Base-by-base conservation (phyloP, 2,797 vertebrate genomes). In the Gallinago nigripennis region DNA sequence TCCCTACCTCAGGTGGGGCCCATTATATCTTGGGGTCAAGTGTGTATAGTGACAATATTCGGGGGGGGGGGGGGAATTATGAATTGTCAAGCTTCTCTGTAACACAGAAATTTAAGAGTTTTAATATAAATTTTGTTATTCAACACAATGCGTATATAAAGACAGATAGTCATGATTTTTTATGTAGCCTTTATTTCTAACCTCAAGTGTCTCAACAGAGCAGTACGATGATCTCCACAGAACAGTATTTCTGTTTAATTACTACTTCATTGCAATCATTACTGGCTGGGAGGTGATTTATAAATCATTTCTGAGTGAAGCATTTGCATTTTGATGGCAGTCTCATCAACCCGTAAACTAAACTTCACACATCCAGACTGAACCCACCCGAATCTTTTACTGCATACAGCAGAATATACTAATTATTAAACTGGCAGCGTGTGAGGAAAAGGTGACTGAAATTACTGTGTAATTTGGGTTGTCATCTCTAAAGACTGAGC, bases 231-330 rank as follows among this genome's bases (percentile, higher is more conserved):
- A 76, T 93, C 82, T 96, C 51, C 39, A 56, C 45, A 84, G 70
- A 93, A 50, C 16, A 20, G 17, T 88, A 93, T 88, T n/a, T 84
- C 48, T 80, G 25, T 69, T 84, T 94, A 93, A 94, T 94, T 88
- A 60, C 39, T 90, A 24, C 64, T 87, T 95, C 77, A 88, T 90
- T 92, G 63, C 48, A 56, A n/a, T 80, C 51, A 72, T 92, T 86
- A 81, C 70, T 80, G 69, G 1, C 71, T 88, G 64, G 41, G 64
- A 93, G 25, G 31, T 70, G 82, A 82, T 88, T 95, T 88, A 86
- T 8, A 92, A 95, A 82, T 94, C 4, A 93, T 80, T 95, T 96
- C 58, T 77, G 35, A 70, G 60, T 76, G 33, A 92, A 91, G 41
- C 5, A 57, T 90, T 91, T 87, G 57, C 69, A 95, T 90, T 92